Conservation (phyloP, 2,888 invertebrate species). For the Phyllotreta cruciferae region DNA sequence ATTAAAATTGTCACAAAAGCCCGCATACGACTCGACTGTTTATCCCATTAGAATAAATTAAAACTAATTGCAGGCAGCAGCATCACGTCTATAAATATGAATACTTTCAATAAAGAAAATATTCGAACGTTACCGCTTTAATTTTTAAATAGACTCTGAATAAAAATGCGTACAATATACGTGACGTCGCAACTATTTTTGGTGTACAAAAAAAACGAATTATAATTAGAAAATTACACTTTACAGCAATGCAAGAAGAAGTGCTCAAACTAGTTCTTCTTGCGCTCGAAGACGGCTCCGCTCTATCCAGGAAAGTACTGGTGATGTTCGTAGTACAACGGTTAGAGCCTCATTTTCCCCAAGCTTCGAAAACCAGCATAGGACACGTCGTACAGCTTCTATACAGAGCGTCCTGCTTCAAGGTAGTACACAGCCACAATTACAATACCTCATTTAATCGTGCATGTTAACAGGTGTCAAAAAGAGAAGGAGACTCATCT, state of each 20-base stretch:
- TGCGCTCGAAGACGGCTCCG: slow-evolving; percentile 94
- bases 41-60: no score
- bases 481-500: slow-evolving; percentile 95
- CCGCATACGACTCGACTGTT: no score
- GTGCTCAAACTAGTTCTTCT: slow-evolving; percentile 92
- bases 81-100: no score
- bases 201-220: not conserved
- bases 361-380: slow-evolving; percentile 98
- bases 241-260: slow-evolving; percentile 95
- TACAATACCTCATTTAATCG: not conserved
- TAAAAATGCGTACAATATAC: no score
- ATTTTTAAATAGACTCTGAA: no score
- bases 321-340: slow-evolving; percentile 99
- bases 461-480: slow-evolving; percentile 74
- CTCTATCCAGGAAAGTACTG: slow-evolving; percentile 89
- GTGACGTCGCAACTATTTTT: no score
- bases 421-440: slow-evolving; percentile 66
- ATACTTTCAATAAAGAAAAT: no score
- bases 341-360: slow-evolving; percentile 92
- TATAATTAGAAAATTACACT: slow-evolving; percentile 1
- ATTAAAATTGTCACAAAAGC: no score
- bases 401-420: slow-evolving; percentile 98
- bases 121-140: no score
- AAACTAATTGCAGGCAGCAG: no score
- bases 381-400: slow-evolving; percentile 98